Percentiles rank a stretch among this genome's conserved stretches.
Conservation (phyloP, 2,888 invertebrate species). For the Marronus borbonicus region DNA sequence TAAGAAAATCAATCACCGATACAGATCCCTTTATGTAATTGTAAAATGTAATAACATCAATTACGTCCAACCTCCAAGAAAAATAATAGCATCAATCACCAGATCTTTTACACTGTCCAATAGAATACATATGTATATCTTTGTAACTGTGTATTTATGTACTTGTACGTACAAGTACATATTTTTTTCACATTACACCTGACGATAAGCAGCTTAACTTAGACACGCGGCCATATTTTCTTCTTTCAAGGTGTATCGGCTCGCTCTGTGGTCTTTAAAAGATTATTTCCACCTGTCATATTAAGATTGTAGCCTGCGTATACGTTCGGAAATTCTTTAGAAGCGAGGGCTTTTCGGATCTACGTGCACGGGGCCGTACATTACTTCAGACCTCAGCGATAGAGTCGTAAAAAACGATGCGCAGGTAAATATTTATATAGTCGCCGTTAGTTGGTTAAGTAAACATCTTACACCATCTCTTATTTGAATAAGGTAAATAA, state of each 20-base stretch:
- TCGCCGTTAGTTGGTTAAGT: conserved; percentile 15
- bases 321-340: conserved; percentile 11
- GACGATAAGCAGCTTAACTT: not conserved
- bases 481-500: conserved; percentile 5
- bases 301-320: not conserved
- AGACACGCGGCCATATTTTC: no score
- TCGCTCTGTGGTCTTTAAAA: not conserved
- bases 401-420: conserved; percentile 19
- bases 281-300: conserved; percentile 32
- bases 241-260: not conserved
- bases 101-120: no score
- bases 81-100: no score
- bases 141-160: not conserved
- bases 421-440: conserved; percentile 26
- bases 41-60: no score
- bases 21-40: no score
- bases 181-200: not conserved
- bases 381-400: not conserved
- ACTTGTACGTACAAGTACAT: not conserved
- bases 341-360: not conserved
- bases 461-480: conserved; percentile 4
- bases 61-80: no score
- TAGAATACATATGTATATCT: no score
- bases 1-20: no score
- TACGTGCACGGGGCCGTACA: no score